phyloP scores from a whole-genome alignment of 2,113 vertebrate species.

The Hyperoodon ampullatus region DNA sequence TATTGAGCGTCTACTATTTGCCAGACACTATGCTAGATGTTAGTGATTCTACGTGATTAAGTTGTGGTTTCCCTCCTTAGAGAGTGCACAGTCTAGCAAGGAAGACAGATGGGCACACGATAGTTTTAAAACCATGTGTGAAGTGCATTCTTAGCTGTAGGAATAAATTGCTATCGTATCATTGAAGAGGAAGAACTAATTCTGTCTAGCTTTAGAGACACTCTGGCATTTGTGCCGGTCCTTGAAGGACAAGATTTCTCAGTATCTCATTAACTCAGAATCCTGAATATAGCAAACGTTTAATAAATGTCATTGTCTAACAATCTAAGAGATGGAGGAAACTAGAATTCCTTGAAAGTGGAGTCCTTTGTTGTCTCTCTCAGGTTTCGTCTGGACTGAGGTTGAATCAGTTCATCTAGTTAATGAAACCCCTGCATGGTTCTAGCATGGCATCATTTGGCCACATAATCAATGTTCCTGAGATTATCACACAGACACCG shows the following conservation, averaged over 20 bases:
- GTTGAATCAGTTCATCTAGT: background rate
- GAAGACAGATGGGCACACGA: background rate
- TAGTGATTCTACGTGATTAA: background rate
- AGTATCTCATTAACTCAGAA: background rate
- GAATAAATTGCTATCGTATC: background rate
- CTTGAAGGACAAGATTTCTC: constrained; percentile 34
- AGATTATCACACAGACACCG: background rate
- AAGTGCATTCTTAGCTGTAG: background rate
- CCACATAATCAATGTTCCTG: background rate
- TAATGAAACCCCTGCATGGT: background rate
- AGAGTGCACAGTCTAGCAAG: background rate
- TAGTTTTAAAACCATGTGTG: background rate
- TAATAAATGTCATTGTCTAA: constrained; percentile 27
- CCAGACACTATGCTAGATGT: background rate
- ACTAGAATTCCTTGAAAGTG: background rate
- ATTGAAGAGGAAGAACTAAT: background rate
- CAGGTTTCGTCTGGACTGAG: background rate
- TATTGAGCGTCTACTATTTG: background rate
- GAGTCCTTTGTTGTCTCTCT: background rate
- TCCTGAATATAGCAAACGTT: constrained; percentile 1
- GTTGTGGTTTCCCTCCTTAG: background rate
- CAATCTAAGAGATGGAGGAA: background rate
- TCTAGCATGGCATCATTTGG: background rate
- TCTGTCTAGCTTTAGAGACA: constrained; percentile 32
- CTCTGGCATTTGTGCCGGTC: background rate